Conservation (phyloP, 2,888 invertebrate species). For the Punctoribates punctum region DNA sequence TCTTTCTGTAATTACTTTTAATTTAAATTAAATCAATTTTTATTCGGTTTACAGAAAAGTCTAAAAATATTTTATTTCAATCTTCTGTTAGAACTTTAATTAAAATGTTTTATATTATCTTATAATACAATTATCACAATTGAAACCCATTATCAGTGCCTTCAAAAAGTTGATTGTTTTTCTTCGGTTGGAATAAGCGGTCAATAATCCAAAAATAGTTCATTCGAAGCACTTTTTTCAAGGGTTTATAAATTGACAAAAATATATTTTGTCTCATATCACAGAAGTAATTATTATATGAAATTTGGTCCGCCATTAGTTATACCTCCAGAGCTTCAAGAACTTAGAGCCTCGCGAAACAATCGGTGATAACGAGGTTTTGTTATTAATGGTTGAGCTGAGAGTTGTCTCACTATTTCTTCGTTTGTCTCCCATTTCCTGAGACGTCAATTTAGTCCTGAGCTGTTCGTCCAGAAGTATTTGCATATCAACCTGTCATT, state of each 20-base stretch:
- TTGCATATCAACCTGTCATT: conserved; percentile 82
- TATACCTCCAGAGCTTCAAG: conserved; percentile 44
- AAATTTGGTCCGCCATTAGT: not conserved
- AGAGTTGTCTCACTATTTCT: conserved; percentile 42
- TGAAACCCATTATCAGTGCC: not conserved
- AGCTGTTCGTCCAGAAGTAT: conserved; percentile 85
- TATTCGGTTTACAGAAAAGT: not conserved
- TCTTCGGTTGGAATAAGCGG: not conserved
- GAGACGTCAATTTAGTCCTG: conserved; percentile 66
- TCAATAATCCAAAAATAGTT: not conserved
- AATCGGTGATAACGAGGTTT: not conserved
- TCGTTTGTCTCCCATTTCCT: conserved; percentile 50
- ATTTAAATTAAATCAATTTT: not conserved
- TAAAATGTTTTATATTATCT: too few species aligned
- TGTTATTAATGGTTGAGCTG: conserved; percentile 29
- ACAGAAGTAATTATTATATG: not conserved
- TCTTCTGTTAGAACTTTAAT: too few species aligned
- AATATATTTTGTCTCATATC: conserved; percentile 9
- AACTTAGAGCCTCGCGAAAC: conserved; percentile 44
- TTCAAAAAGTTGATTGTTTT: not conserved
- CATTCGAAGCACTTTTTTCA: not conserved
- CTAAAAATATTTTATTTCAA: not conserved
- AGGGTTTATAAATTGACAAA: not conserved
- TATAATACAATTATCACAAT: not conserved
- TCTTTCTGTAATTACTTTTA: not conserved